Evolutionary conservation across 2,888 invertebrate genomes (phyloP), one percentile per base, ranked within the genome.

Genomic region (Branchipolynoe longqiensis): DNA sequence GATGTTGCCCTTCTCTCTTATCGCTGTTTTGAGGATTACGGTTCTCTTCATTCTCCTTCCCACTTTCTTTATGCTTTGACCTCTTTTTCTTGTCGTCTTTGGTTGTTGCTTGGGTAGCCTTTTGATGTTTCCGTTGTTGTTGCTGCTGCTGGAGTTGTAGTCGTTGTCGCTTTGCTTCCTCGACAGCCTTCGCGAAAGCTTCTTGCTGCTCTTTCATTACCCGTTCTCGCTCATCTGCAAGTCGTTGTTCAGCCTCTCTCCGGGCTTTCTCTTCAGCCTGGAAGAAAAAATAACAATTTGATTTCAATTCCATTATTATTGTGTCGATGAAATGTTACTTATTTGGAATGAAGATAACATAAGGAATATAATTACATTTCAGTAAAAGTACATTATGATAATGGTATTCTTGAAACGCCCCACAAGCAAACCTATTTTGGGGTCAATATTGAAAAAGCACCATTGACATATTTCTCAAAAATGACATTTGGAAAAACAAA

Each of bases 181-280:
- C 62, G 41, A 59, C 40, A 31, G 25, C 69, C 41, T 48, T 56
- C 8, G 58, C 82, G 31, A 41, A 36, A 3, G 62, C 78, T 25
- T 54, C 28, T 78, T 54, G 78, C 28, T 78, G 78, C n/a, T 33
- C 73, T 22, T 28, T 36, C 1, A 40, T 18, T 14, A 22, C 40
- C 31, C 84, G 25, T 41, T 78, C 74, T 36, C 58, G 54, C 41
- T 74, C 74, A 28, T 78, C 56, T 74, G 73, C 74, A 8, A 78
- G 36, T n/a, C 59, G 41, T 38, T n/a, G 40, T 78, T 73, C 84
- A 25, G 56, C 84, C n/a, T 78, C 74, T 58, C 58, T n/a, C 81
- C 89, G 84, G 0, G 90, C 91, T 64, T 90, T 91, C 85, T 91
- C 91, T 85, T 91, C 91, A 56, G 91, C 91, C 91, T 91, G 86